Conservation (phyloP, 2,113 vertebrate genomes). For the Erpornis zantholeuca region DNA sequence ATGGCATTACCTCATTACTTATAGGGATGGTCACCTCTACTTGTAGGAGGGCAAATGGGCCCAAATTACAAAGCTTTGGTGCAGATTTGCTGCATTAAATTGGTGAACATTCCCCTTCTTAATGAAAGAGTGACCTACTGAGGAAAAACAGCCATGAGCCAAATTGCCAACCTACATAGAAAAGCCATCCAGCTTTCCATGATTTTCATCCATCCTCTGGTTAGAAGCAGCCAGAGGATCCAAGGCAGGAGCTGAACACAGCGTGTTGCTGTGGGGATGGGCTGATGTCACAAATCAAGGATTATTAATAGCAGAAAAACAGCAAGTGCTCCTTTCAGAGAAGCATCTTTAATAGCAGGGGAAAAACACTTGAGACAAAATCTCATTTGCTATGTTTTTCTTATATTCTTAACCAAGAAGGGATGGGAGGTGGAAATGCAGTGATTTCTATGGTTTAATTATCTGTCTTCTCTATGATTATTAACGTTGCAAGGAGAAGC, state of each 20-base stretch:
- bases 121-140: neutral
- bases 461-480: neutral
- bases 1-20: neutral
- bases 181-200: neutral
- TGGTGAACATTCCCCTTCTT: neutral
- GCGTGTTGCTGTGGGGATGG: conserved; percentile 37
- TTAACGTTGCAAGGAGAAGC: neutral
- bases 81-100: neutral
- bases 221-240: neutral
- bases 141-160: neutral
- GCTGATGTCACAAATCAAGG: conserved; percentile 39
- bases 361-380: conserved; percentile 12
- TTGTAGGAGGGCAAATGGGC: neutral
- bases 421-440: neutral
- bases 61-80: neutral
- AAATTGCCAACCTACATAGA: neutral
- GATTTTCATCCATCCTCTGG: neutral
- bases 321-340: conserved; percentile 39
- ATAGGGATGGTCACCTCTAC: neutral
- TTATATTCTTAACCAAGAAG: neutral
- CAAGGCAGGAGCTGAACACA: neutral
- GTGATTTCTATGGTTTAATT: neutral
- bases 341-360: conserved; percentile 52
- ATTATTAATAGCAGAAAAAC: conserved; percentile 62
- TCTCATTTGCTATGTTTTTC: conserved; percentile 44